These are phyloP conservation scores for Characodon lateralis DNA, from an alignment of 2,797 vertebrate species.

Conservation along the genomic window DNA sequence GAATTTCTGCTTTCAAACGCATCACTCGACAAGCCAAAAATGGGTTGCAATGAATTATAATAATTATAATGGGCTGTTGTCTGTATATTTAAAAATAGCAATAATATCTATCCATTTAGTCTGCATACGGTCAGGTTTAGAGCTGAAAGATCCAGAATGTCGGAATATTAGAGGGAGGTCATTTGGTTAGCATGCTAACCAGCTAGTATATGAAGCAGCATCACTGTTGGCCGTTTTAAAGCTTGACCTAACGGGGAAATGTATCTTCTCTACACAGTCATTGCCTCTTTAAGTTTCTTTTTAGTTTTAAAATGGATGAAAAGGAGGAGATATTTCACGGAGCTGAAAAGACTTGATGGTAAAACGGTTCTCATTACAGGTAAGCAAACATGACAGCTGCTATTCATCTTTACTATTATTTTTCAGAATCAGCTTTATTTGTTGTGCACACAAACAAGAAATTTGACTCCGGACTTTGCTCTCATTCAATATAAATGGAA, in stretches of 20 bases:
- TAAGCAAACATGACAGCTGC: constrained; percentile 28
- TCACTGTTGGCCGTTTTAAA: neutral
- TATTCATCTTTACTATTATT: neutral
- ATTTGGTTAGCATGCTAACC: constrained; percentile 26
- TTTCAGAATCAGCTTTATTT: too few species aligned
- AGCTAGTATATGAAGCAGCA: constrained; percentile 8
- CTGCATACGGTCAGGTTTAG: neutral
- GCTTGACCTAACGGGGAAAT: constrained; percentile 49
- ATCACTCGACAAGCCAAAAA: neutral
- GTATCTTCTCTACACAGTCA: constrained; percentile 78
- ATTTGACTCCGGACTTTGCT: too few species aligned
- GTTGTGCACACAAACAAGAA: too few species aligned
- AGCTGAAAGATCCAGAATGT: neutral
- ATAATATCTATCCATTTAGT: rapidly evolving
- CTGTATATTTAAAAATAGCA: rapidly evolving
- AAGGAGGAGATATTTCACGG: constrained; percentile 77
- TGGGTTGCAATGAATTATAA: neutral
- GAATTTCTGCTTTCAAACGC: neutral
- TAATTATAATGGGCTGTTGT: rapidly evolving
- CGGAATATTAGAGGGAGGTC: rapidly evolving
- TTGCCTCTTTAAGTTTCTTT: constrained; percentile 74
- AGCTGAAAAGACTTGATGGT: constrained; percentile 82
- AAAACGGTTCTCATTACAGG: constrained; percentile 86
- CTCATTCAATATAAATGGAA: too few species aligned
- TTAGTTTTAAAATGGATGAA: constrained; percentile 83